Evolutionary conservation across 2,113 vertebrate genomes (phyloP).

Genomic region (Xenopus borealis): DNA sequence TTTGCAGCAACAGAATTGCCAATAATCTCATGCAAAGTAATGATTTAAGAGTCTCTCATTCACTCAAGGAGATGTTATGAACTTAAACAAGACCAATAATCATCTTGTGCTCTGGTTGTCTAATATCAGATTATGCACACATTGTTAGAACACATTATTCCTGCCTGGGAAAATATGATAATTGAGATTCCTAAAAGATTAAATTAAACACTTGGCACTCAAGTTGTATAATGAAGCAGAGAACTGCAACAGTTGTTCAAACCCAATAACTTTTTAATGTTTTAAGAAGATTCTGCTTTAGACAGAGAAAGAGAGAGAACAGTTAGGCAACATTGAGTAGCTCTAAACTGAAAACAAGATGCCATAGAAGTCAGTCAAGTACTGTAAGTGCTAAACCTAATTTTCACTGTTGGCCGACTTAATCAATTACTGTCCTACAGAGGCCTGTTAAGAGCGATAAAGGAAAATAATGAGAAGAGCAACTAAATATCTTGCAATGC

Average conservation of each 20-base stretch:
- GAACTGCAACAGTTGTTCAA: background rate
- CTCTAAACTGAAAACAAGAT: background rate
- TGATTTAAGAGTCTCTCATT: too few relatives aligned
- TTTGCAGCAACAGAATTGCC: too few relatives aligned
- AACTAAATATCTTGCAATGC: constrained; percentile 12
- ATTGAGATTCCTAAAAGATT: constrained; percentile 7
- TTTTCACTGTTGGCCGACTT: constrained; percentile 30
- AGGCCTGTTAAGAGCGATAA: background rate
- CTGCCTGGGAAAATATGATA: background rate
- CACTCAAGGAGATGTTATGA: background rate
- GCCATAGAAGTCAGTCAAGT: background rate
- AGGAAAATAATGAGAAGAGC: background rate
- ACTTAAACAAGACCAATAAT: background rate
- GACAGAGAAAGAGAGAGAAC: background rate
- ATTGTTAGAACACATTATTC: background rate
- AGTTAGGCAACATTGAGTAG: constrained; percentile 14
- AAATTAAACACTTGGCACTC: background rate
- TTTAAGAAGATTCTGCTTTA: too few relatives aligned
- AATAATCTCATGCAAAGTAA: too few relatives aligned
- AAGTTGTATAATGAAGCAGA: background rate
- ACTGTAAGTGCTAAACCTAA: background rate
- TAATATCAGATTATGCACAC: constrained; percentile 1
- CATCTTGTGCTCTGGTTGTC: background rate
- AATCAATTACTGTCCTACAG: constrained; percentile 19
- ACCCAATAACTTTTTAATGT: background rate